Base-by-base conservation (phyloP, 92 coral and sea anemone species). In the Siderastrea radians region DNA sequence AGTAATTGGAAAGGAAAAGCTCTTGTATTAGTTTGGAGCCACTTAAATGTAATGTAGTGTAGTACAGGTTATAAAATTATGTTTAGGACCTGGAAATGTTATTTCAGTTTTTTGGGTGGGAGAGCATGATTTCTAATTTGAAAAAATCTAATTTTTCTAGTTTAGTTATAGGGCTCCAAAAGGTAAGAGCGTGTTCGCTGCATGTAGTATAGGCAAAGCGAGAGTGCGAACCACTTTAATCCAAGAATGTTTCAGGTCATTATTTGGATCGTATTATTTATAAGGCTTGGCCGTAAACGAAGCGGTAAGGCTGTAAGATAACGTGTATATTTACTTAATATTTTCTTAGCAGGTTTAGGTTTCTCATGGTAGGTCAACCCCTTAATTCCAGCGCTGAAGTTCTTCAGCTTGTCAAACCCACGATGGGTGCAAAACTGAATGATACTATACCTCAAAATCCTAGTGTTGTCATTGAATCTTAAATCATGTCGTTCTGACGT, bases 211-310 rank as follows among this genome's bases (percentile, higher is more conserved):
- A 79, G 60, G 4, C 53, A 80, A 15, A 57, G n/a, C 48, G 49
- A 48, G 50, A 51, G 43, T 16, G 7, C 3, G 44, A 51, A 43
- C 1, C 78, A 52, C 51, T 17, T 79, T 7, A 63, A 49, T 79
- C 15, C 5, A 50, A 4, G 4, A 12, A 2, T 47, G 17, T 53
- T 82, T 59, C 54, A 55, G 77, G 17, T 54, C 26, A 70, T 3
- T 82, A 82, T 69, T 82, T 59, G 12, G 77, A 70, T 45, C 71
- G 86, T n/a, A 16, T 9, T 82, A 82, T 82, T 82, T 69, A 82
- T 82, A 11, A 55, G 15, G 86, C 86, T 45, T 46, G 68, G 51
- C 52, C 81, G 47, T 57, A 57, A 10, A 74, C 52, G 79, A 19
- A 65, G 72, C 64, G 64, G 51, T 70, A 4, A 16, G 43, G 44